Base-by-base conservation (phyloP, 2,888 invertebrate species). In the Drosophila phalerata region DNA sequence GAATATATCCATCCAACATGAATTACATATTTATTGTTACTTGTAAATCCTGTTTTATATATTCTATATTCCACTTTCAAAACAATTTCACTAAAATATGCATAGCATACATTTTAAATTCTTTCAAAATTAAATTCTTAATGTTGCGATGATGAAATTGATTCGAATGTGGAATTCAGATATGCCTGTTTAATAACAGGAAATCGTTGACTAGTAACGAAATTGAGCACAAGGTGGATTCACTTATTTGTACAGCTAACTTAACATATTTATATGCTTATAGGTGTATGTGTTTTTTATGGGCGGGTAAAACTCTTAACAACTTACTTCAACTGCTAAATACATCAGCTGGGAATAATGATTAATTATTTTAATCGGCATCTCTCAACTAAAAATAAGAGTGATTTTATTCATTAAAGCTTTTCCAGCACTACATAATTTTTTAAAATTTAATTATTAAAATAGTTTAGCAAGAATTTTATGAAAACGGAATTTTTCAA, bases 161-260 rank as follows among this genome's bases (percentile, higher is more conserved):
- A 28, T 28, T 28, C 2, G 28, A 47, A 47, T n/a, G n/a, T 28
- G 47, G 47, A 47, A 10, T 28, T 47, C 9, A 22, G n/a, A 15
- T 52, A 15, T 15, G 38, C 5, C 11, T 32, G 11, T 32, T 11
- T 3, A 52, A 32, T n/a, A 55, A 32, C 13, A 22, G 42, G 19
- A 43, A 55, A 32, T 63, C 48, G 48, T 56, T 81, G 78, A 79
- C 73, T 72, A 80, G 64, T 78, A 57, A 65, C 64, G 53, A 61
- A 51, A 51, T 73, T 79, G 79, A 79, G 79, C 79, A 70, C 69
- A 66, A 70, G 73, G 57, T 79, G 78, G 79, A 69, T 64, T 63
- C 69, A 55, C 51, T 58, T 61, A 61, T 38, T 53, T 48, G 37
- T 51, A 58, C 37, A 37, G 15, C 38, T 71, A 57, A 42, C 51